Evolutionary conservation across 2,888 invertebrate genomes (phyloP), one percentile per base, ranked within the genome.

Genomic region (Caenorhabditis afra): DNA sequence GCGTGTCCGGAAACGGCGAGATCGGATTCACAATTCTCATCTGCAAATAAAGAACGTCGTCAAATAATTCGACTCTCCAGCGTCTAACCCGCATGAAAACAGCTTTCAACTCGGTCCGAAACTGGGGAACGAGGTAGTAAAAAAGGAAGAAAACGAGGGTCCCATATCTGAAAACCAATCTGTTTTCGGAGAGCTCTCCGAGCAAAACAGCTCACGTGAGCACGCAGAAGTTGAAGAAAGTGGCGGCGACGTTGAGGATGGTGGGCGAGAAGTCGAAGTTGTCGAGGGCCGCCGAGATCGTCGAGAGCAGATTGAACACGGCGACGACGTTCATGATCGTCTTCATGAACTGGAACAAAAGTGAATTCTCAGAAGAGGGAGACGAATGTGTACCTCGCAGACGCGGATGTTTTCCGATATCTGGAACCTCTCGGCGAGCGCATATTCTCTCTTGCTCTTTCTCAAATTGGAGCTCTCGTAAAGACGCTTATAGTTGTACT

Each of bases 331-430:
- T 76, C 14, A 81, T 73, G 3, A 81, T 71, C 0, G 81, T 68
- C 35, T 81, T 81, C 73, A 81, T 65, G 8, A 70, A 66, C 73
- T 77, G 62, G 20, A 80, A 66, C 20, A n/a, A n/a, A n/a, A n/a
- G n/a, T n/a, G n/a, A n/a, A n/a, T n/a, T 35, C 50, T 58, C n/a
- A 55, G 49, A 23, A 8, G 10, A 20, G 3, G n/a, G n/a, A n/a
- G n/a, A n/a, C n/a, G n/a, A n/a, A n/a, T n/a, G n/a, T n/a, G n/a
- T n/a, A 79, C 79, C 65, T 65, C 67, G 49, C 79, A 79, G 23
- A 77, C 73, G n/a, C 81, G 41, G 18, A 81, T 77, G 45, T 81
- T 81, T 35, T 81, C 81, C 2, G 81, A 76, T 4, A 81, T 81
- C 29, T 81, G 81, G 49, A 77, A 81, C 22, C 79, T 41, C 37